Conservation (phyloP, 1,140 invertebrate genomes). For the Heliconius eleuchia region DNA sequence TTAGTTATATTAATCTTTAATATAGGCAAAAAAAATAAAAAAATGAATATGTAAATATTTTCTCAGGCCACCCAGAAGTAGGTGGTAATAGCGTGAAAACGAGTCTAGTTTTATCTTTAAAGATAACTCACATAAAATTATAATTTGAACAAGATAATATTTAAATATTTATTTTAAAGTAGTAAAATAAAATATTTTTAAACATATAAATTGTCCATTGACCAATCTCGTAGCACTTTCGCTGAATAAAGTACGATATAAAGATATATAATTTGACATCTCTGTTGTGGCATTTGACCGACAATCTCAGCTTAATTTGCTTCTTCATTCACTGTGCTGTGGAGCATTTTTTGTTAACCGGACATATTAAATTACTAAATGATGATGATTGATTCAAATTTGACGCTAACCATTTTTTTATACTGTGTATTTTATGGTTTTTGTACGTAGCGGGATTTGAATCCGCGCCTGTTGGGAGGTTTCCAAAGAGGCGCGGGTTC, state of each 20-base stretch:
- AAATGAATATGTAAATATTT: too few species aligned
- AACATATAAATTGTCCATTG: background rate
- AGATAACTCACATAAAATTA: too few species aligned
- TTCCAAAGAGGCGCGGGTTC: too few species aligned
- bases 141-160: background rate
- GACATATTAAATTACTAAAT: conserved; percentile 20
- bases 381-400: conserved; percentile 5
- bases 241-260: conserved; percentile 54
- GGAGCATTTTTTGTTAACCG: conserved; percentile 23
- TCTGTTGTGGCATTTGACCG: conserved; percentile 46
- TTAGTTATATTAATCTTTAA: too few species aligned
- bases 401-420: background rate
- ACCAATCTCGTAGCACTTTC: conserved; percentile 48
- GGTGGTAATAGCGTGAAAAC: too few species aligned
- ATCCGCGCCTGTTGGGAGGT: too few species aligned
- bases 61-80: too few species aligned
- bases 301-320: conserved; percentile 30
- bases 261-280: conserved; percentile 51
- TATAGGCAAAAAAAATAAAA: too few species aligned
- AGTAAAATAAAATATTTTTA: background rate
- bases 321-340: conserved; percentile 21
- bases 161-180: background rate
- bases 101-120: too few species aligned
- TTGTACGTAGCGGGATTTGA: too few species aligned
- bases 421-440: background rate